Evolutionary conservation across 2,888 invertebrate genomes (phyloP).

Genomic region (Calephelis perditalis): DNA sequence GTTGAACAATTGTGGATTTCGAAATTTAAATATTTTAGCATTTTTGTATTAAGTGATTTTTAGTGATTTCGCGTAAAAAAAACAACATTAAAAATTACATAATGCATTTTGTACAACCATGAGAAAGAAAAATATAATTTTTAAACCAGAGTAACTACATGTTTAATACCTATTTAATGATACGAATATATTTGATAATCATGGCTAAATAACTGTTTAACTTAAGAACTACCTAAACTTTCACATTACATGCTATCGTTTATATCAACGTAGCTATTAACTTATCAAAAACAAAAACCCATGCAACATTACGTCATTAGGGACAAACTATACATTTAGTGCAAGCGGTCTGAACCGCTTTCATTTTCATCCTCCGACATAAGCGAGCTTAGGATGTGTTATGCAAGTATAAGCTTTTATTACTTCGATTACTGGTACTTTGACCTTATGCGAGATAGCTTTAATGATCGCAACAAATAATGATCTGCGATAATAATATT

Average conservation of each 20-base stretch:
- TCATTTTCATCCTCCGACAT: conserved; percentile 34
- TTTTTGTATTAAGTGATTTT: too few relatives aligned
- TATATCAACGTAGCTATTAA: neutral
- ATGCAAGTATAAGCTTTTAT: conserved; percentile 2
- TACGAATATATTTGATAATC: too few relatives aligned
- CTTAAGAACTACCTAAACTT: neutral
- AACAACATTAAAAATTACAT: too few relatives aligned
- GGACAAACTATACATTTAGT: conserved; percentile 24
- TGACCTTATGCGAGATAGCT: too few relatives aligned
- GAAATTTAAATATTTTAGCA: too few relatives aligned
- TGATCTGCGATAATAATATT: conserved; percentile 6
- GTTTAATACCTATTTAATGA: too few relatives aligned
- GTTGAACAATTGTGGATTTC: too few relatives aligned
- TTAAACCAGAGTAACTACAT: too few relatives aligned
- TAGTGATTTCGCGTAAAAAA: too few relatives aligned
- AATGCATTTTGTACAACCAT: too few relatives aligned
- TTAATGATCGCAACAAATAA: conserved; percentile 6
- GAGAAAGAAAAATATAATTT: too few relatives aligned
- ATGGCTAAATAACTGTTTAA: too few relatives aligned
- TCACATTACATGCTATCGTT: neutral
- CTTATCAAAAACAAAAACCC: conserved; percentile 4
- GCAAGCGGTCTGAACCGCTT: conserved; percentile 38
- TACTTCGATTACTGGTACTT: neutral
- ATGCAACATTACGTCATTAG: conserved; percentile 27
- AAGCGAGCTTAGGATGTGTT: conserved; percentile 18